phyloP scores from a whole-genome alignment of 2,113 vertebrate genomes.

The Trematomus loennbergii region DNA sequence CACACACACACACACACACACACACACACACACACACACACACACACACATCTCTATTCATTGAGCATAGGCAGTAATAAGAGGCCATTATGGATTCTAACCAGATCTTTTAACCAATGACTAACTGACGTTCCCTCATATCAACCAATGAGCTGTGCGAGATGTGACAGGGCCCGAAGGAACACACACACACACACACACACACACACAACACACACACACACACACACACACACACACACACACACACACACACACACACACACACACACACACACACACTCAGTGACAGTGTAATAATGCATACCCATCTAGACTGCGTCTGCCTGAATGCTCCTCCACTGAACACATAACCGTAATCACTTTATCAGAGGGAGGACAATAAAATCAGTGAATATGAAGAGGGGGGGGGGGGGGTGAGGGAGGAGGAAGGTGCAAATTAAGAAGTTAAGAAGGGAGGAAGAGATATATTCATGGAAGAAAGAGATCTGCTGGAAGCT shows the following conservation, averaged over 20 bases:
- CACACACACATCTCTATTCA: constrained; percentile 29
- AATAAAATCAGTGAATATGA: constrained; percentile 66
- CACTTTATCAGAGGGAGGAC: constrained; percentile 88
- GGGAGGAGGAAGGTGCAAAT: constrained; percentile 44
- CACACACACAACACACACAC: constrained; percentile 39
- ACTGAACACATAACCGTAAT: constrained; percentile 92
- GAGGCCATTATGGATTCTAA: constrained; percentile 68
- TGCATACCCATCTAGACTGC: constrained; percentile 94
- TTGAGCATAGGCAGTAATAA: constrained; percentile 52
- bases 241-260: constrained; percentile 37
- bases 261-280: constrained; percentile 30
- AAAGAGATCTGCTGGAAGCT: neutral
- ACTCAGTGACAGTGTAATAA: constrained; percentile 76
- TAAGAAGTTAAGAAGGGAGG: constrained; percentile 53
- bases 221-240: constrained; percentile 36
- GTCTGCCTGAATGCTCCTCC: constrained; percentile 92
- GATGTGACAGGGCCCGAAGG: constrained; percentile 33
- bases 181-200: constrained; percentile 24
- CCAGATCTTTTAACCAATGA: constrained; percentile 76
- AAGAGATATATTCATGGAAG: constrained; percentile 22
- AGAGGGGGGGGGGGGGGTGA: constrained; percentile 10
- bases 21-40: constrained; percentile 12
- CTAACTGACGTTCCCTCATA: constrained; percentile 70
- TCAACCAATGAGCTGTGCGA: constrained; percentile 73
- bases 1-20: constrained; percentile 2